Evolutionary conservation across 1,140 invertebrate genomes (phyloP), one percentile per base, ranked within the genome.

Genomic region (Diabrotica undecimpunctata): DNA sequence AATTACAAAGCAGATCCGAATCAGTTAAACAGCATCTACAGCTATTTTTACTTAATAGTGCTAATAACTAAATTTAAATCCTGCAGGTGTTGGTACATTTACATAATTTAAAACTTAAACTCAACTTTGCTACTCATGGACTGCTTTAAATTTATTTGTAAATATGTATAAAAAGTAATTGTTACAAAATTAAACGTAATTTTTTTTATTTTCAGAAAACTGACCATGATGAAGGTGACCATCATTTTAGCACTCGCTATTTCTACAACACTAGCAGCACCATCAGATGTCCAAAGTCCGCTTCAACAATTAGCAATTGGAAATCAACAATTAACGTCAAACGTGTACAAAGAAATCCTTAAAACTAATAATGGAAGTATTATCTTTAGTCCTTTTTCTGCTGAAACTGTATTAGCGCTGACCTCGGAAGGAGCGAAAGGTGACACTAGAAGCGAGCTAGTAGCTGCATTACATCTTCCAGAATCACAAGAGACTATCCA

Each of bases 301-400:
- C 25, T 25, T 46, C 8, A 46, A 46, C 8, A 8, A 46, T 46
- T 46, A 46, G 41, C 41, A 8, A 46, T n/a, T 10, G 41, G 41
- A 46, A 46, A 46, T n/a, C 8, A n/a, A 46, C n/a, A 10, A 46
- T 6, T 46, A 8, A 46, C 8, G 8, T 10, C 41, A 46, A n/a
- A 8, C 3, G 41, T 46, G 6, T 46, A 46, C n/a, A 46, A 62
- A 46, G 61, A 62, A 62, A 11, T 54, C 0, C 12, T 62, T 7
- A 62, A 53, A 54, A 37, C 6, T 9, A 37, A 62, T 2, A 62
- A 14, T 8, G 61, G 61, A 13, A 62, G 54, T 51, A 37, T 54
- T 8, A 12, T 62, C 7, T 36, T 62, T 10, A 62, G 61, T 13
- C 61, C 61, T 0, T 54, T 62, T 46, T 62, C 61, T 38, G 61